phyloP scores from a whole-genome alignment of 1,140 invertebrate species.

The Eumeta japonica region DNA sequence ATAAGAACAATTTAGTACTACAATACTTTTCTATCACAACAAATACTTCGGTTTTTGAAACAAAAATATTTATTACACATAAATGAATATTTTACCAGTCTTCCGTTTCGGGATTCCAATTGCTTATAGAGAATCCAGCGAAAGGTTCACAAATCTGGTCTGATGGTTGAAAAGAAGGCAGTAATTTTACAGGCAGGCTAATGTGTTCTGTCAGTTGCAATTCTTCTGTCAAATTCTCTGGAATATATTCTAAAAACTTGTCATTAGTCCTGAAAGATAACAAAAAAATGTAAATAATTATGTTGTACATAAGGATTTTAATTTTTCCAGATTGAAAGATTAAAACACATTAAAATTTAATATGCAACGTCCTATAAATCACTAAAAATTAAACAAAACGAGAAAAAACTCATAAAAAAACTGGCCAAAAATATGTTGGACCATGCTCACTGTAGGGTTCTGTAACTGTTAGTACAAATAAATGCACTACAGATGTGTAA shows the following conservation, averaged over 20 bases:
- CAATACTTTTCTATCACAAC: no score
- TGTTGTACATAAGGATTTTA: no score
- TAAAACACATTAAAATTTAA: no score
- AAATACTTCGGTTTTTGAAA: no score
- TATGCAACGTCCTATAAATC: no score
- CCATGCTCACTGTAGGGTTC: no score
- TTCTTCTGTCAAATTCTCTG: conserved; percentile 43
- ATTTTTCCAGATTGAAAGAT: no score
- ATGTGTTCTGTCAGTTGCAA: conserved; percentile 37
- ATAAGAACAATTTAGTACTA: conserved; percentile 4
- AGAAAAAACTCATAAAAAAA: no score
- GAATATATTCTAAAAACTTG: conserved; percentile 34
- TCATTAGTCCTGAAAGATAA: conserved; percentile 31
- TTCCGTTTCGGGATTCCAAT: conserved; percentile 58
- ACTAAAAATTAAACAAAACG: not conserved
- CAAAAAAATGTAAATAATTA: no score
- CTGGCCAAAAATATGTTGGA: no score
- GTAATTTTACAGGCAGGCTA: conserved; percentile 24
- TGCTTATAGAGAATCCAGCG: conserved; percentile 50
- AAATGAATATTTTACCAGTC: conserved; percentile 29
- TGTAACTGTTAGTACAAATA: no score
- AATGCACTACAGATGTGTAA: not conserved
- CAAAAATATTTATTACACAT: not conserved
- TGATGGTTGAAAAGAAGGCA: conserved; percentile 27
- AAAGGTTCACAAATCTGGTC: conserved; percentile 52